phyloP scores from a whole-genome alignment of 2,888 invertebrate genomes.

The Eupithecia abbreviata region DNA sequence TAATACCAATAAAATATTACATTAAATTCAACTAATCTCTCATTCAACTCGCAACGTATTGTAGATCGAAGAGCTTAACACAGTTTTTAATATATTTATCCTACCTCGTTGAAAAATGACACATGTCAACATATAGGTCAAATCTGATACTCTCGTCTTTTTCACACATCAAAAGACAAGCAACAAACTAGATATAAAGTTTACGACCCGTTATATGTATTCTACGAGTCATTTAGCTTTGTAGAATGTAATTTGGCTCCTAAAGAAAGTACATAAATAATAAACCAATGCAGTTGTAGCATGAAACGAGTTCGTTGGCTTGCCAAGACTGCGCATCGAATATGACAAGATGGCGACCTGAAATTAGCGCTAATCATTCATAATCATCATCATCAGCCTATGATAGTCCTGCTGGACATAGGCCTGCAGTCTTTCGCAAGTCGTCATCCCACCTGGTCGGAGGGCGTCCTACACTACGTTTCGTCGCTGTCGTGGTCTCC shows the following conservation, averaged over 20 bases:
- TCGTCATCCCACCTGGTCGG: too few relatives aligned
- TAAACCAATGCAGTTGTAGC: slow-evolving; percentile 22
- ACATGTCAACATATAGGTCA: background rate
- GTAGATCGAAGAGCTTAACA: too few relatives aligned
- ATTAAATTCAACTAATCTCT: too few relatives aligned
- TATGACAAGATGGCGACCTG: slow-evolving; percentile 24
- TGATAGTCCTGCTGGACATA: too few relatives aligned
- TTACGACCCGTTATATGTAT: background rate
- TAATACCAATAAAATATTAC: too few relatives aligned
- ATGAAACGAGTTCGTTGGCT: slow-evolving; percentile 13
- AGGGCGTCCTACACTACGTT: too few relatives aligned
- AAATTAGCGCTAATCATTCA: slow-evolving; percentile 15
- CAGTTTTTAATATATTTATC: background rate
- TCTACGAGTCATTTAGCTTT: background rate
- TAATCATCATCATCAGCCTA: too few relatives aligned
- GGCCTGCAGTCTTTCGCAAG: too few relatives aligned
- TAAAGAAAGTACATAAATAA: slow-evolving; percentile 17
- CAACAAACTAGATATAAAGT: background rate
- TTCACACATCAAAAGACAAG: background rate
- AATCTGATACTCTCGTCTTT: background rate
- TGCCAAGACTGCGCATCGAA: slow-evolving; percentile 27
- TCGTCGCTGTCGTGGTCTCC: too few relatives aligned
- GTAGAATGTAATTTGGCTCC: slow-evolving; percentile 18
- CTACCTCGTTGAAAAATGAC: background rate
- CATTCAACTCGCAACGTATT: too few relatives aligned